Evolutionary conservation across 2,797 vertebrate species (phyloP).

Genomic region (Vespertilio murinus): DNA sequence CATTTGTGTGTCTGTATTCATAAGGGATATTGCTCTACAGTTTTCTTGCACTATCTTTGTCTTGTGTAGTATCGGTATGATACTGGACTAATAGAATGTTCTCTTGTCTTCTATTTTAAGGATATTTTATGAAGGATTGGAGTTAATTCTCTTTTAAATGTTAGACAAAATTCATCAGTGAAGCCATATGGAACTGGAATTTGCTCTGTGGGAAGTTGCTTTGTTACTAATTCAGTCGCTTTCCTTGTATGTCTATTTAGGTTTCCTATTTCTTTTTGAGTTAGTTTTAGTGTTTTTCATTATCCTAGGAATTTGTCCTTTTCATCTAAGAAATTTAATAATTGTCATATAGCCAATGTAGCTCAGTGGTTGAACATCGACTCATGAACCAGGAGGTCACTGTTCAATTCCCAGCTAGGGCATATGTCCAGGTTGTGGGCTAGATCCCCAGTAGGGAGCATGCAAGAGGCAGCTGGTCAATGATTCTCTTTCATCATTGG

Average conservation of each 20-base stretch:
- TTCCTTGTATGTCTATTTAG: background rate
- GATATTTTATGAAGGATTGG: background rate
- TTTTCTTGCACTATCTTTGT: background rate
- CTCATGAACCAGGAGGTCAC: no score
- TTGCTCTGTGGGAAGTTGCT: background rate
- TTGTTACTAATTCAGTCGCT: background rate
- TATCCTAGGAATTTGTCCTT: background rate
- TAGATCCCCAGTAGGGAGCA: no score
- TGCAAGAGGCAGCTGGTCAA: no score
- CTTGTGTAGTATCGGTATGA: background rate
- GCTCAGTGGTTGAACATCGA: no score
- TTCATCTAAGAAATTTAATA: background rate
- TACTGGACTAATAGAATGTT: background rate
- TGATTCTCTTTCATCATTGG: no score
- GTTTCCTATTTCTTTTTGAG: background rate
- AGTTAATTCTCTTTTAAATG: background rate
- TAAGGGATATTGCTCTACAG: background rate
- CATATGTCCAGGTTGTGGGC: no score
- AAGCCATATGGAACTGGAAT: background rate
- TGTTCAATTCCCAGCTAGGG: no score
- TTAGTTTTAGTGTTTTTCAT: background rate
- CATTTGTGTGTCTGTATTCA: background rate
- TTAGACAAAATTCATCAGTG: background rate
- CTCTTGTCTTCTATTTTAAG: background rate
- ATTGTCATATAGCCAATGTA: no score